phyloP scores from a whole-genome alignment of 92 coral and sea anemone genomes.

The Parazoanthus swiftii region DNA sequence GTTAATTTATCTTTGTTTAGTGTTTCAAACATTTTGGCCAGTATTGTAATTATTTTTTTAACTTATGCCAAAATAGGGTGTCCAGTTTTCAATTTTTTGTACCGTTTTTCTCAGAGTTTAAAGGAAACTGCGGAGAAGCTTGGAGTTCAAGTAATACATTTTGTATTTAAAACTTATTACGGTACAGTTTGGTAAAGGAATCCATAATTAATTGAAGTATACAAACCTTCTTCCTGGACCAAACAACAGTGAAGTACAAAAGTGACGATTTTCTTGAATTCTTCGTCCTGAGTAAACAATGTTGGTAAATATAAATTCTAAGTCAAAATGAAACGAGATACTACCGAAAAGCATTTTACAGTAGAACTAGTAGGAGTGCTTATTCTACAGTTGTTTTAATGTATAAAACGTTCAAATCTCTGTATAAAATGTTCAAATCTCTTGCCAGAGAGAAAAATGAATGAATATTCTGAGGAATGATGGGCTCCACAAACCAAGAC shows the following conservation, averaged over 20 bases:
- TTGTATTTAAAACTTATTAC: background rate
- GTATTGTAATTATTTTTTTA: too few relatives aligned
- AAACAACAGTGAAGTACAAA: constrained; percentile 42
- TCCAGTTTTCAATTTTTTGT: too few relatives aligned
- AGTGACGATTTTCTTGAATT: constrained; percentile 41
- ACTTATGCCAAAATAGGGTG: too few relatives aligned
- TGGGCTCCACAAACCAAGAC: too few relatives aligned
- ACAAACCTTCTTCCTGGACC: constrained; percentile 12
- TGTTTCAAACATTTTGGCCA: too few relatives aligned
- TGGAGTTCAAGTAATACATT: background rate
- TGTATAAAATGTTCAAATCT: too few relatives aligned
- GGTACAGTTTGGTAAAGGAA: background rate
- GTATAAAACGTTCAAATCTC: background rate
- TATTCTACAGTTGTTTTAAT: too few relatives aligned
- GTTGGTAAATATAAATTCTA: background rate
- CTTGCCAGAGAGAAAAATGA: too few relatives aligned
- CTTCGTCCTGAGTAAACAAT: constrained; percentile 41
- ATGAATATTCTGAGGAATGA: too few relatives aligned
- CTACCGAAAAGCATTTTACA: background rate
- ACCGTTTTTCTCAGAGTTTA: too few relatives aligned
- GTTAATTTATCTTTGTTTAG: too few relatives aligned
- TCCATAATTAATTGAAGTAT: background rate
- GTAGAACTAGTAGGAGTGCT: background rate
- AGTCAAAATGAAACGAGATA: background rate
- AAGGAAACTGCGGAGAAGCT: too few relatives aligned